Percentiles rank a stretch among this genome's conserved stretches.
Evolutionary conservation across 2,888 invertebrate genomes (phyloP).

Genomic region (Himalopsyche kuldschensis): DNA sequence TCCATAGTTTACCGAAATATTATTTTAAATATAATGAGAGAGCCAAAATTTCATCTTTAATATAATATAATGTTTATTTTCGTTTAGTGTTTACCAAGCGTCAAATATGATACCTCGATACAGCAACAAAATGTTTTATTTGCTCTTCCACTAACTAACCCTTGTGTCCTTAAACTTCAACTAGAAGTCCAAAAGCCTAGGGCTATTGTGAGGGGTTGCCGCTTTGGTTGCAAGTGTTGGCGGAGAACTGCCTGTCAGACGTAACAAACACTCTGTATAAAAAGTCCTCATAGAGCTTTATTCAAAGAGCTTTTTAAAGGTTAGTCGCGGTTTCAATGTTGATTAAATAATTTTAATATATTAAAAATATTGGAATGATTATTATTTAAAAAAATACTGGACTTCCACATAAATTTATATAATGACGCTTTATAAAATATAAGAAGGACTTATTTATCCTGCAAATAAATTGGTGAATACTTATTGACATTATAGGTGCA

Average conservation of each 20-base stretch:
- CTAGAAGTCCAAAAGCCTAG: background rate
- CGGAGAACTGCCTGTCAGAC: conserved; percentile 12
- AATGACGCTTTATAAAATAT: too few relatives aligned
- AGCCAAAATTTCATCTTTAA: too few relatives aligned
- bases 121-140: background rate
- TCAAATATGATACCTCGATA: background rate
- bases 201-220: background rate
- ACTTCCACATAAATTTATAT: too few relatives aligned
- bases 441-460: too few relatives aligned
- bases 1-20: too few relatives aligned
- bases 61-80: background rate
- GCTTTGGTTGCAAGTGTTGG: conserved; percentile 4
- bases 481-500: too few relatives aligned
- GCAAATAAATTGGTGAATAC: too few relatives aligned
- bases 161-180: background rate
- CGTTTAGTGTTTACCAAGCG: background rate
- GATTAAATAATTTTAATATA: too few relatives aligned
- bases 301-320: background rate
- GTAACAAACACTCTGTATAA: conserved; percentile 16
- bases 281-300: background rate
- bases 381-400: too few relatives aligned
- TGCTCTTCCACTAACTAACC: background rate
- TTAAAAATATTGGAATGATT: too few relatives aligned
- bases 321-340: background rate
- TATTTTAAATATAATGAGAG: too few relatives aligned